Percentiles rank a stretch among this genome's conserved stretches.
These are phyloP conservation scores for Macquaria australasica DNA, from an alignment of 2,113 vertebrate genomes.

Conservation along the genomic window DNA sequence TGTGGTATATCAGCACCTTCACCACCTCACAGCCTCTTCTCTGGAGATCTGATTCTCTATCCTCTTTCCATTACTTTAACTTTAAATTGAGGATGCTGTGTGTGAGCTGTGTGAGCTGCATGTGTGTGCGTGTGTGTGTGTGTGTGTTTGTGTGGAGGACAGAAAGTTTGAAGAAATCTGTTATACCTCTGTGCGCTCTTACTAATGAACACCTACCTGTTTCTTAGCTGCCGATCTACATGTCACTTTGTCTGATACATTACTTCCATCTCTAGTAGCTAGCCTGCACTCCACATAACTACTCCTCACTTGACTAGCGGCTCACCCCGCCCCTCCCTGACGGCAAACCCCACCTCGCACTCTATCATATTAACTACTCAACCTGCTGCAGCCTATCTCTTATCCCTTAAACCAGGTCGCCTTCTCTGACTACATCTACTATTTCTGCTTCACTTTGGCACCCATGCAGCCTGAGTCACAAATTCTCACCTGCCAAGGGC, in stretches of 20 bases:
- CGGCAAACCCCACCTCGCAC: slow-evolving; percentile 5
- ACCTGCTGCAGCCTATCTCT: slow-evolving; percentile 25
- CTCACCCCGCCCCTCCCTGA: background rate
- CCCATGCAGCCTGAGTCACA: background rate
- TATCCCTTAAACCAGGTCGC: slow-evolving; percentile 29
- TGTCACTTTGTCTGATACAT: slow-evolving; percentile 46
- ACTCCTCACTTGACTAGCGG: background rate
- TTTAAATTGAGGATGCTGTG: slow-evolving; percentile 43
- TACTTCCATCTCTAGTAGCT: slow-evolving; percentile 27
- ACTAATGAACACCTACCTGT: slow-evolving; percentile 57
- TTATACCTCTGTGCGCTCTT: background rate
- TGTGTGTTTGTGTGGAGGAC: background rate
- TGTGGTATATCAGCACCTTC: slow-evolving; percentile 43
- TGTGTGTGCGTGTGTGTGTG: background rate
- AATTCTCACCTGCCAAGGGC: background rate
- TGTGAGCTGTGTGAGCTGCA: too few relatives aligned
- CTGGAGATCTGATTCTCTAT: slow-evolving; percentile 41
- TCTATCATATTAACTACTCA: slow-evolving; percentile 37
- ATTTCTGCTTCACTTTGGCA: slow-evolving; percentile 1
- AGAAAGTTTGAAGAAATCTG: slow-evolving; percentile 4
- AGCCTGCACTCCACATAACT: slow-evolving; percentile 25
- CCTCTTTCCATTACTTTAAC: slow-evolving; percentile 36
- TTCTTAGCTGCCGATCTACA: slow-evolving; percentile 22
- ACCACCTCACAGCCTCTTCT: slow-evolving; percentile 25
- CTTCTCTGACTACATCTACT: background rate